Evolutionary conservation across 2,113 vertebrate genomes (phyloP).

Genomic region (human (Homo sapiens)): GRCh38 chr11:125250001-125250500

Average conservation of each 20-base stretch:
- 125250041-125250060: no score
- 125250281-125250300: not conserved
- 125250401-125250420: not conserved
- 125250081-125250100: not conserved
- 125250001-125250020: no score
- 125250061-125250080: no score
- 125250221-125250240: not conserved
- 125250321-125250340: not conserved
- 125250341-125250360: not conserved
- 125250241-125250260: not conserved
- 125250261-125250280: not conserved
- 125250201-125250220: not conserved
- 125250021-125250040: no score
- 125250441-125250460: conserved; percentile 9
- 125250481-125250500: not conserved
- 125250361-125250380: no score
- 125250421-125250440: not conserved
- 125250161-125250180: not conserved
- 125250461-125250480: not conserved
- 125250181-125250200: not conserved
- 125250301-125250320: not conserved
- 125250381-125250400: not conserved
- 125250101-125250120: not conserved
- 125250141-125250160: not conserved
- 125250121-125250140: not conserved